These are phyloP conservation scores for Paedocypris micromegethes DNA, from an alignment of 2,797 vertebrate genomes.

Conservation along the genomic window DNA sequence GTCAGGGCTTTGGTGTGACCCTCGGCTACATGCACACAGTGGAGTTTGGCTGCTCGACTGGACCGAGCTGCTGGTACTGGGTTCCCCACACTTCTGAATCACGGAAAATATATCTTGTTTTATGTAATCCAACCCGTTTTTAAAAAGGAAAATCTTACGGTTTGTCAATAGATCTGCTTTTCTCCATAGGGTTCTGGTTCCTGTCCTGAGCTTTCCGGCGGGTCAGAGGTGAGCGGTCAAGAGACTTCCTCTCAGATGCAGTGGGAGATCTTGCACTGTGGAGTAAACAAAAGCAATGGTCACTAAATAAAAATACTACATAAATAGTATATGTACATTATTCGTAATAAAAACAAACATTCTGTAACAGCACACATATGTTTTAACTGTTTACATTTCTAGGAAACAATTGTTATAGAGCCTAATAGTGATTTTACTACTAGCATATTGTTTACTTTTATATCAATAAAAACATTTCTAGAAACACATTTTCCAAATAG, in stretches of 20 bases:
- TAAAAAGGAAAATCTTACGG: constrained; percentile 59
- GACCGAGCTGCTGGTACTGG: constrained; percentile 73
- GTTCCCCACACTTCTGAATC: constrained; percentile 84
- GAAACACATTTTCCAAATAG: too few relatives aligned
- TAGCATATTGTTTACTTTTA: too few relatives aligned
- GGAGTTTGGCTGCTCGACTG: constrained; percentile 66
- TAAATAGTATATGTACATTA: not conserved
- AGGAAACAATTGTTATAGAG: too few relatives aligned
- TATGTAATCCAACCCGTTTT: too few relatives aligned
- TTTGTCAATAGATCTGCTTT: constrained; percentile 73
- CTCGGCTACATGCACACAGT: constrained; percentile 85
- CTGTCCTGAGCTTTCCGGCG: constrained; percentile 80
- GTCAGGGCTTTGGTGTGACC: constrained; percentile 94
- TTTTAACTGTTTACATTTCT: too few relatives aligned
- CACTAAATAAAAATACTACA: not conserved
- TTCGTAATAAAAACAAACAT: too few relatives aligned
- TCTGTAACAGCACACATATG: too few relatives aligned
- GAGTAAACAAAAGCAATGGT: not conserved
- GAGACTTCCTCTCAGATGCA: constrained; percentile 73
- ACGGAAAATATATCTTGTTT: constrained; percentile 14
- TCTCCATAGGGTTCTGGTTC: constrained; percentile 59
- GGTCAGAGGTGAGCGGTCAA: constrained; percentile 81
- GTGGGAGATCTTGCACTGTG: constrained; percentile 75
- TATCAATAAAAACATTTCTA: too few relatives aligned
- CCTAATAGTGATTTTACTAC: too few relatives aligned